Percentiles rank a stretch among this genome's conserved stretches.
phyloP scores from a whole-genome alignment of 2,113 vertebrate species.

The Enhydra lutris region DNA sequence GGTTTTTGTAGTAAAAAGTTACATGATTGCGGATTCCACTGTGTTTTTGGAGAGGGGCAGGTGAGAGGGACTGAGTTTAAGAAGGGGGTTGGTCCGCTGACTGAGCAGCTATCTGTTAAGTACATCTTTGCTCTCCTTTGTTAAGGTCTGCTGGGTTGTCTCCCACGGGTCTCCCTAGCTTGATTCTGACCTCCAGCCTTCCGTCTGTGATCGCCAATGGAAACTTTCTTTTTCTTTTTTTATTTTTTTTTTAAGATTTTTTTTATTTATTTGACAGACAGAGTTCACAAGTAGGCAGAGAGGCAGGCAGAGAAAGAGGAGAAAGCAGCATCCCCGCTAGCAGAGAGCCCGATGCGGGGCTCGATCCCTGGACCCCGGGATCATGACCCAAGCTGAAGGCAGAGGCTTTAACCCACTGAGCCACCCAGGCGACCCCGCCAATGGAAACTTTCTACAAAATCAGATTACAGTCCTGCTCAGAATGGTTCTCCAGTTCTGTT shows the following conservation, averaged over 20 bases:
- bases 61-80: background rate
- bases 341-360: too few relatives aligned
- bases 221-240: too few relatives aligned
- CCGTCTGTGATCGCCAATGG: background rate
- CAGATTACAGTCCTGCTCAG: background rate
- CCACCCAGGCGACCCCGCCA: too few relatives aligned
- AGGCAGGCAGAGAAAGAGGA: too few relatives aligned
- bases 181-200: background rate
- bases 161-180: background rate
- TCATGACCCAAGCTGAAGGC: too few relatives aligned
- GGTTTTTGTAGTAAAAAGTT: background rate
- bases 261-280: too few relatives aligned
- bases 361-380: too few relatives aligned
- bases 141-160: accelerated
- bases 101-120: background rate
- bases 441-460: background rate
- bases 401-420: too few relatives aligned
- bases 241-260: too few relatives aligned
- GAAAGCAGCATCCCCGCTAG: too few relatives aligned
- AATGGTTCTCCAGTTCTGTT: background rate
- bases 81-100: background rate
- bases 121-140: background rate
- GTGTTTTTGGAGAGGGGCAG: background rate
- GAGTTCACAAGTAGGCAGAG: too few relatives aligned
- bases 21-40: background rate